phyloP scores from a whole-genome alignment of 2,888 invertebrate genomes.

The Lucinisca nassula region DNA sequence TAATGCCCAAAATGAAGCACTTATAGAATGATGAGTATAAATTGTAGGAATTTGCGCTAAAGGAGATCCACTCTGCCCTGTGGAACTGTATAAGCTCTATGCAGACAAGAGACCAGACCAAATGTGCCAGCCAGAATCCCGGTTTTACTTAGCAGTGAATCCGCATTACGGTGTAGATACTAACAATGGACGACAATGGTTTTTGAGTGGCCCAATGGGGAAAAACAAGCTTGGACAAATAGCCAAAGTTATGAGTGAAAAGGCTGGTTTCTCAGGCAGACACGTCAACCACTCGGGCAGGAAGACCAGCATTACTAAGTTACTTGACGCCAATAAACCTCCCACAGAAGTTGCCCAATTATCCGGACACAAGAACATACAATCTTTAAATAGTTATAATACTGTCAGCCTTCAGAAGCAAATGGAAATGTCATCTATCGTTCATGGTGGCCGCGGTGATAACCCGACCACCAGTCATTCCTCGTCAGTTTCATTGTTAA shows the following conservation, averaged over 20 bases:
- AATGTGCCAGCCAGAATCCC: neutral
- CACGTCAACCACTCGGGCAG: constrained; percentile 9
- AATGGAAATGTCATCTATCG: neutral
- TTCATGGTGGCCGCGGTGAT: neutral
- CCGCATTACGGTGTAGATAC: neutral
- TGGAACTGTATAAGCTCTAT: neutral
- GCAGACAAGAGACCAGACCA: neutral
- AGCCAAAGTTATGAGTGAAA: constrained; percentile 8
- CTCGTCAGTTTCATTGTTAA: neutral
- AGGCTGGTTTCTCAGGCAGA: constrained; percentile 2
- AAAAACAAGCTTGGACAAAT: constrained; percentile 15
- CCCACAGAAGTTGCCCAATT: constrained; percentile 26
- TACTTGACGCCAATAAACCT: neutral
- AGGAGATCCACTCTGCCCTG: neutral
- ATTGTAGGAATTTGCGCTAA: too few species aligned
- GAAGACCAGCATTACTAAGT: constrained; percentile 6
- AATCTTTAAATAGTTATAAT: neutral
- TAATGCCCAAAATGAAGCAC: too few species aligned
- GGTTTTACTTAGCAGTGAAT: neutral
- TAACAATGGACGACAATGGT: too few species aligned
- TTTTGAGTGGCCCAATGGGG: neutral
- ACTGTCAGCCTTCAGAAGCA: neutral
- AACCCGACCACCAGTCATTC: neutral
- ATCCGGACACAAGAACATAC: constrained; percentile 11
- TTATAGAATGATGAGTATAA: too few species aligned